Conservation (phyloP, 2,888 invertebrate genomes). For the Trichogramma evanescens region DNA sequence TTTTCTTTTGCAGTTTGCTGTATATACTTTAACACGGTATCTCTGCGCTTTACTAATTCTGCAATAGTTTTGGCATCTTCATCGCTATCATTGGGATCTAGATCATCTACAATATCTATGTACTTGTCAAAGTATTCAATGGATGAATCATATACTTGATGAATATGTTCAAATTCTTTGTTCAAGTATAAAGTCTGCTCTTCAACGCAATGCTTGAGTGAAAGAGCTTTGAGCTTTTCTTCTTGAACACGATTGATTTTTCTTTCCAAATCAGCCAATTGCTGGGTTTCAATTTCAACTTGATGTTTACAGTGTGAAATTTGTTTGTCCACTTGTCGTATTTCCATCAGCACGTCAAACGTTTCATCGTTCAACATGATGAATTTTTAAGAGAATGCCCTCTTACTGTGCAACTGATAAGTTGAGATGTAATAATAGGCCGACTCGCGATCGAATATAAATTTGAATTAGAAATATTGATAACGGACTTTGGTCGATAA, state of each 20-base stretch:
- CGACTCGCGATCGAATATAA: too few species aligned
- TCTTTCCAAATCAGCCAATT: conserved; percentile 17
- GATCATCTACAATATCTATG: background rate
- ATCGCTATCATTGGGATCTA: background rate
- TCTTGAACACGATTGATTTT: conserved; percentile 13
- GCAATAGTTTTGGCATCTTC: background rate
- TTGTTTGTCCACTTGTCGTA: conserved; percentile 13
- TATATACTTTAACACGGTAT: conserved; percentile 16
- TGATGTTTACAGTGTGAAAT: conserved; percentile 11
- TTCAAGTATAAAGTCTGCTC: conserved; percentile 8
- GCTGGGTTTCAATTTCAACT: conserved; percentile 10
- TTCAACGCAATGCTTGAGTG: conserved; percentile 19
- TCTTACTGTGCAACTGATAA: too few species aligned
- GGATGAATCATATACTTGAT: conserved; percentile 10
- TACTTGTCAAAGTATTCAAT: background rate
- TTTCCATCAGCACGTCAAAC: conserved; percentile 11
- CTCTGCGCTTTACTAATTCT: conserved; percentile 12
- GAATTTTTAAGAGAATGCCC: too few species aligned
- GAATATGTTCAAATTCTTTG: conserved; percentile 21
- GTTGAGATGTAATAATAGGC: too few species aligned
- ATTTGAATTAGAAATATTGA: too few species aligned
- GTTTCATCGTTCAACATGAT: background rate
- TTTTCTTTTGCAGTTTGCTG: conserved; percentile 1
- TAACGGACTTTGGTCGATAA: too few species aligned
- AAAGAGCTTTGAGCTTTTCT: conserved; percentile 21